Percentiles rank a stretch among this genome's conserved stretches.
Evolutionary conservation across 2,797 vertebrate genomes (phyloP).

Genomic region (Smutsia gigantea): DNA sequence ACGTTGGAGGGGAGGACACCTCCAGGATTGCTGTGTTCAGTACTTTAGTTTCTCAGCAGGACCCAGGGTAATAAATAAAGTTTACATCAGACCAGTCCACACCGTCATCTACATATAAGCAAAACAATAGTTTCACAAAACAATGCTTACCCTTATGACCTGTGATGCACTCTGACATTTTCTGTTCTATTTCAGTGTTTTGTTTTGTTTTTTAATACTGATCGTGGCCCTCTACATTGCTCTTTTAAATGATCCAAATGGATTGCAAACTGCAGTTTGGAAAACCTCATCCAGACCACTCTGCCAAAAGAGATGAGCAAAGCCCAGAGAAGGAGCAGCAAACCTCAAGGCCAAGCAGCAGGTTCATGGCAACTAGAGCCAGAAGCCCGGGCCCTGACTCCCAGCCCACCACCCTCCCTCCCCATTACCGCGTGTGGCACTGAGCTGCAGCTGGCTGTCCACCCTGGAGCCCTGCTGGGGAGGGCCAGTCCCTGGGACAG

Average conservation of each 20-base stretch:
- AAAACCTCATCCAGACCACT: slow-evolving; percentile 5
- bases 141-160: slow-evolving; percentile 65
- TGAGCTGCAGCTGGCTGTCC: neutral
- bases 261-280: slow-evolving; percentile 41
- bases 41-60: neutral
- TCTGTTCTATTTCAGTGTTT: slow-evolving; percentile 32
- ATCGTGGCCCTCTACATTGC: neutral
- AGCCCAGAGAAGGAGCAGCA: neutral
- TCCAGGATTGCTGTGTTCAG: neutral
- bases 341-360: neutral
- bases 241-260: neutral
- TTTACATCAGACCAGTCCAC: neutral
- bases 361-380: neutral
- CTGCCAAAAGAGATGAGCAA: slow-evolving; percentile 39
- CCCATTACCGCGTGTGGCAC: accelerated
- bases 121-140: slow-evolving; percentile 60
- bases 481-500: neutral
- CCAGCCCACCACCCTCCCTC: neutral
- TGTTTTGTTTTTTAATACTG: slow-evolving; percentile 14
- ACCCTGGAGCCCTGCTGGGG: neutral
- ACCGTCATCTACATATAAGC: neutral
- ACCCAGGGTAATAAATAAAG: neutral
- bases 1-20: neutral
- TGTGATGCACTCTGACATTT: neutral
- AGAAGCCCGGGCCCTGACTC: neutral